Conservation (phyloP, 2,888 invertebrate genomes). For the Drosophila nr. medialis region DNA sequence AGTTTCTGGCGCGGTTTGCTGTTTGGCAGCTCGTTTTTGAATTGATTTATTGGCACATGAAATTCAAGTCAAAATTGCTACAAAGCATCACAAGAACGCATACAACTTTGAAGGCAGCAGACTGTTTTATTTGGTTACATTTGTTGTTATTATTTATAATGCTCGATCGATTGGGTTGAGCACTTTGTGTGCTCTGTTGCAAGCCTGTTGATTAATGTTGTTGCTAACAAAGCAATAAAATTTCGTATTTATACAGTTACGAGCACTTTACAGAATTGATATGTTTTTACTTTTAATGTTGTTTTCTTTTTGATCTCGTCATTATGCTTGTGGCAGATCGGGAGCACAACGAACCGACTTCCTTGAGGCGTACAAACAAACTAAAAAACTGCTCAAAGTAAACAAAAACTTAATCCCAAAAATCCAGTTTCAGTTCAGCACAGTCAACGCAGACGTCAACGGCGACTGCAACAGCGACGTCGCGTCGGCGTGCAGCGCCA, state of each 20-base stretch:
- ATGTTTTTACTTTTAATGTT: conserved; percentile 28
- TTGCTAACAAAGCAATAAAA: conserved; percentile 62
- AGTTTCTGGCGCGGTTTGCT: conserved; percentile 29
- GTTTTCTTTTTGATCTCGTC: conserved; percentile 17
- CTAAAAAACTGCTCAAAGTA: conserved; percentile 82
- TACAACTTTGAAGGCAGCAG: conserved; percentile 44
- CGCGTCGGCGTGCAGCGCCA: conserved; percentile 39
- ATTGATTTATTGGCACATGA: conserved; percentile 45
- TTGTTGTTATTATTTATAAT: conserved; percentile 58
- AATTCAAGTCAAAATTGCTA: conserved; percentile 42
- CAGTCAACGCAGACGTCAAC: conserved; percentile 24
- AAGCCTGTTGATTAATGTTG: conserved; percentile 67
- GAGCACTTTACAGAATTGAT: conserved; percentile 60
- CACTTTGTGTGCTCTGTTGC: conserved; percentile 57
- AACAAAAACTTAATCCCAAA: conserved; percentile 83
- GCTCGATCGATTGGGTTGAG: conserved; percentile 25
- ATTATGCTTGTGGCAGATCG: conserved; percentile 42
- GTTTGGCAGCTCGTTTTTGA: conserved; percentile 40
- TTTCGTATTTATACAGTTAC: conserved; percentile 67
- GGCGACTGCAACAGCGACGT: conserved; percentile 14
- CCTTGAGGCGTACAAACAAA: conserved; percentile 81
- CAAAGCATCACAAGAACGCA: conserved; percentile 36
- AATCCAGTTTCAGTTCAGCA: conserved; percentile 70
- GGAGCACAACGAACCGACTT: conserved; percentile 76
- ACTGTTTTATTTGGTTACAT: conserved; percentile 46